A percentile compares a stretch with the other conserved stretches of the same genome.
Evolutionary conservation across 1,140 invertebrate genomes (phyloP).

Genomic region (Agrilus planipennis): DNA sequence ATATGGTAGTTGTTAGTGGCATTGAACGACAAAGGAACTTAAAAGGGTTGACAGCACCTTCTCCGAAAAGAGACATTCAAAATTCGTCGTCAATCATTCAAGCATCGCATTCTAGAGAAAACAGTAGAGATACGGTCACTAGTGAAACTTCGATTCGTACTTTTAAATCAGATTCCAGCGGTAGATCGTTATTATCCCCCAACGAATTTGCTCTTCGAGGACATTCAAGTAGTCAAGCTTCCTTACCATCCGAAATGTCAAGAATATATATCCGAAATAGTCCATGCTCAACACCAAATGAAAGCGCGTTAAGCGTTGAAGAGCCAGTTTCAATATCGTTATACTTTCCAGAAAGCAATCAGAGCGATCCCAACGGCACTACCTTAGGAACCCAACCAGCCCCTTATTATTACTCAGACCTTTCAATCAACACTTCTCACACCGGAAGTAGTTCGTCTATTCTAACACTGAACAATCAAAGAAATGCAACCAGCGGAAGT

Average conservation of each 20-base stretch:
- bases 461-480: constrained; percentile 51
- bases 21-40: background rate
- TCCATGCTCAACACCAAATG: constrained; percentile 17
- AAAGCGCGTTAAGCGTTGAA: constrained; percentile 11
- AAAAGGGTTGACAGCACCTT: background rate
- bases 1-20: constrained; percentile 18
- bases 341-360: constrained; percentile 11
- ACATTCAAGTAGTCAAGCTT: constrained; percentile 22
- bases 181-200: constrained; percentile 10
- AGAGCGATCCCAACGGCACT: background rate
- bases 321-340: constrained; percentile 11
- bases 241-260: constrained; percentile 22
- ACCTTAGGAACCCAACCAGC: constrained; percentile 40
- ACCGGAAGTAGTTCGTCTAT: constrained; percentile 17
- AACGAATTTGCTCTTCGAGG: constrained; percentile 15
- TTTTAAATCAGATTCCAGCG: background rate
- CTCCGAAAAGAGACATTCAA: background rate
- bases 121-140: constrained; percentile 9
- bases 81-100: background rate
- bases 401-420: constrained; percentile 79
- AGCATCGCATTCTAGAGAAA: constrained; percentile 4
- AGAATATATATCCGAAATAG: constrained; percentile 21
- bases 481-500: constrained; percentile 38
- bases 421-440: constrained; percentile 36
- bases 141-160: constrained; percentile 5